phyloP scores from a whole-genome alignment of 2,113 vertebrate genomes.

The Tretioscincus oriximinensis region DNA sequence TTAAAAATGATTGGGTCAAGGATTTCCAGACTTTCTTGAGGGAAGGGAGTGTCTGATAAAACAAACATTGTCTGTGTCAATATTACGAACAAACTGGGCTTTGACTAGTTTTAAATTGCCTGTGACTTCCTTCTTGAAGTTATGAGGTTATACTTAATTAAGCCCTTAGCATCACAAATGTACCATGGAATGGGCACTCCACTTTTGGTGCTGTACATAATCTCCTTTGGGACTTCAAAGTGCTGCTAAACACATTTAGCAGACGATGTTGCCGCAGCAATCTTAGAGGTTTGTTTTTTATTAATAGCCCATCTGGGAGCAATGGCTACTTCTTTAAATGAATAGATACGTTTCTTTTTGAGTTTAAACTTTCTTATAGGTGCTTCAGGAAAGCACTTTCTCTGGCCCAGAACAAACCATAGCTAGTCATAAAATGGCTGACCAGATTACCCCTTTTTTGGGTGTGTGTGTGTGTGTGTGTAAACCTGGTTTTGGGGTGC shows the following conservation, averaged over 20 bases:
- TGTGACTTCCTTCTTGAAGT: constrained; percentile 33
- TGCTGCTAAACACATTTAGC: constrained; percentile 60
- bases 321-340: constrained; percentile 49
- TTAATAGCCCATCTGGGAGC: constrained; percentile 29
- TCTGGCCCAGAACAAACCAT: constrained; percentile 13
- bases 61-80: background rate
- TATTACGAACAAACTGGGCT: constrained; percentile 16
- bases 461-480: too few relatives aligned
- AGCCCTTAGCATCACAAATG: constrained; percentile 55
- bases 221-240: constrained; percentile 23
- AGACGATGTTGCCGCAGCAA: constrained; percentile 44
- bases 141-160: constrained; percentile 52
- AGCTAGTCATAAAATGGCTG: too few relatives aligned
- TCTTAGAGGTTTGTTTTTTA: constrained; percentile 33
- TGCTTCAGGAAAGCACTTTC: constrained; percentile 15
- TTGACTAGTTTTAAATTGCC: constrained; percentile 48
- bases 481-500: too few relatives aligned
- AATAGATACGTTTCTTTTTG: constrained; percentile 35
- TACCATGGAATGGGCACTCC: constrained; percentile 40
- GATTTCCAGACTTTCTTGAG: constrained; percentile 20
- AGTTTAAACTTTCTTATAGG: constrained; percentile 45
- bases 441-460: too few relatives aligned
- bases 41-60: background rate
- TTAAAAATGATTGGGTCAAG: constrained; percentile 2
- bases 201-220: constrained; percentile 58